These are phyloP conservation scores for Triplophysa rosa DNA, from an alignment of 2,113 vertebrate species.

Conservation along the genomic window DNA sequence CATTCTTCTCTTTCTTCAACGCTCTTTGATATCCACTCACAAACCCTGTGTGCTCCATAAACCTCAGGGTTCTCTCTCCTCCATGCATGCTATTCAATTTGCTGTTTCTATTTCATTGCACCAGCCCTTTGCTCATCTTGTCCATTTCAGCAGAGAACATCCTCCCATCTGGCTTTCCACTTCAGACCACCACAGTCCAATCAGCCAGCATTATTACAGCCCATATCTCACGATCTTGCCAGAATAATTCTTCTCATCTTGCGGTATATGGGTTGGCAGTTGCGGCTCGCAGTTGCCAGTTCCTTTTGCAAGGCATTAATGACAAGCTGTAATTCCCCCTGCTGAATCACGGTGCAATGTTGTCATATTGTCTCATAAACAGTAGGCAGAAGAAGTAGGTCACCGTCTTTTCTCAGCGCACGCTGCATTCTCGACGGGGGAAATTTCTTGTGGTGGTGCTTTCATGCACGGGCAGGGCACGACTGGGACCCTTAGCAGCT, in stretches of 20 bases:
- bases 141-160: background rate
- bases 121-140: background rate
- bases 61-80: background rate
- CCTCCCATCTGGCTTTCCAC: slow-evolving; percentile 22
- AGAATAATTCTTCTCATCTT: background rate
- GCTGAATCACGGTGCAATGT: slow-evolving; percentile 42
- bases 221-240: slow-evolving; percentile 10
- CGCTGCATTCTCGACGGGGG: background rate
- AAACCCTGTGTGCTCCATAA: background rate
- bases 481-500: slow-evolving; percentile 3
- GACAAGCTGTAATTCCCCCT: slow-evolving; percentile 40
- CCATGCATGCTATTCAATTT: background rate
- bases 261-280: slow-evolving; percentile 17
- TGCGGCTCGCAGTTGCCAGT: background rate
- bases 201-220: slow-evolving; percentile 2
- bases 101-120: background rate
- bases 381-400: slow-evolving; percentile 37
- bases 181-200: slow-evolving; percentile 3
- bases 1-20: background rate
- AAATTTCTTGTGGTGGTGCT: slow-evolving; percentile 4
- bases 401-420: slow-evolving; percentile 12
- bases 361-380: slow-evolving; percentile 49
- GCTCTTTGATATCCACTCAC: background rate
- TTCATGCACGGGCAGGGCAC: background rate
- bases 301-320: slow-evolving; percentile 20